phyloP scores from a whole-genome alignment of 2,888 invertebrate genomes.

The Tineola bisselliella region DNA sequence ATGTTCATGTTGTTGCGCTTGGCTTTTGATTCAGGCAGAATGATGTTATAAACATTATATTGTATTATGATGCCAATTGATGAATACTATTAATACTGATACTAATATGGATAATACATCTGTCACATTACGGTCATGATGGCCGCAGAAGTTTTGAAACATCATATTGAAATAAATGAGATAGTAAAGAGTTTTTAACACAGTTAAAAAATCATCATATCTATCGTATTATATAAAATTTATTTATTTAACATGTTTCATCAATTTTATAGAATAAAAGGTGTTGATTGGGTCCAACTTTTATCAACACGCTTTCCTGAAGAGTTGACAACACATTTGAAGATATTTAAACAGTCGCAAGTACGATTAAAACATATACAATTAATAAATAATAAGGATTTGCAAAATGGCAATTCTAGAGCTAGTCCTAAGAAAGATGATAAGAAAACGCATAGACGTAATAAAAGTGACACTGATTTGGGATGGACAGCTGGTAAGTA shows the following conservation, averaged over 20 bases:
- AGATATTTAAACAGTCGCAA: conserved; percentile 84
- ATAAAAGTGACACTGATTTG: conserved; percentile 79
- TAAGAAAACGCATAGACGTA: conserved; percentile 70
- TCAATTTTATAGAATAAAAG: conserved; percentile 67
- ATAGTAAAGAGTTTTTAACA: too few relatives aligned
- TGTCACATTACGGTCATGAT: too few relatives aligned
- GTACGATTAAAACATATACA: conserved; percentile 57
- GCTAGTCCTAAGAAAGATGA: conserved; percentile 51
- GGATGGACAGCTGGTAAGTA: conserved; percentile 69
- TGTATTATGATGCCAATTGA: too few relatives aligned
- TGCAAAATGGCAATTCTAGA: conserved; percentile 44
- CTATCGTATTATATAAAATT: too few relatives aligned
- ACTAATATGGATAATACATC: too few relatives aligned
- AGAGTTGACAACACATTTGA: conserved; percentile 88
- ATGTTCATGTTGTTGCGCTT: too few relatives aligned
- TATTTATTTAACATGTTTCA: background rate
- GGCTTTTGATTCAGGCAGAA: too few relatives aligned
- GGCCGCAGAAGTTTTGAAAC: too few relatives aligned
- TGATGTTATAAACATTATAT: too few relatives aligned
- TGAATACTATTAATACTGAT: too few relatives aligned
- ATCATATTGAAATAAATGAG: too few relatives aligned
- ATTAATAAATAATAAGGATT: conserved; percentile 51
- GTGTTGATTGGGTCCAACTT: conserved; percentile 90
- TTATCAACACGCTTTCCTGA: conserved; percentile 88
- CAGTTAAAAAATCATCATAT: too few relatives aligned